A percentile compares a stretch with the other conserved stretches of the same genome.
Conservation (phyloP, 92 coral and sea anemone genomes). For the Heliopora coerulea region DNA sequence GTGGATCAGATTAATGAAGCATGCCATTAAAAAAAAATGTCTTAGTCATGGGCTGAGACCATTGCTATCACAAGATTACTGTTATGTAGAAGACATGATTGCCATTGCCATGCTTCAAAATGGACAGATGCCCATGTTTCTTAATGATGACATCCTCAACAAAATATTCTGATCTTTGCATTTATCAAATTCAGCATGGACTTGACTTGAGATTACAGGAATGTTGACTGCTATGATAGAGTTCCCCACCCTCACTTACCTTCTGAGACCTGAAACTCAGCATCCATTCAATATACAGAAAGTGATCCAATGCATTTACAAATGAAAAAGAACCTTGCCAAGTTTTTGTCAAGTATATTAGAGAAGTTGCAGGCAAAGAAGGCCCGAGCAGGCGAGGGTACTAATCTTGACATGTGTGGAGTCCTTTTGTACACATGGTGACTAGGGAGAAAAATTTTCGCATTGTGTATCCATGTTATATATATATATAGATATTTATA, state of each 20-base stretch:
- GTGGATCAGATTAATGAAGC: constrained; percentile 58
- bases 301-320: constrained; percentile 59
- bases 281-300: constrained; percentile 41
- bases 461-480: too few relatives aligned
- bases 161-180: constrained; percentile 56
- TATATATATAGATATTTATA: too few relatives aligned
- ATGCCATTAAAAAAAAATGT: constrained; percentile 41
- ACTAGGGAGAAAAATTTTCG: too few relatives aligned
- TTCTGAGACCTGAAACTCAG: constrained; percentile 58
- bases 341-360: constrained; percentile 54
- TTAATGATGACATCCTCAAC: constrained; percentile 47
- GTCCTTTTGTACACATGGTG: too few relatives aligned
- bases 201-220: constrained; percentile 54
- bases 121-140: constrained; percentile 54
- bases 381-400: too few relatives aligned
- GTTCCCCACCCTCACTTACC: constrained; percentile 51
- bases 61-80: constrained; percentile 48
- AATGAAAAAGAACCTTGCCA: constrained; percentile 55
- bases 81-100: constrained; percentile 52
- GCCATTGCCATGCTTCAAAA: constrained; percentile 58
- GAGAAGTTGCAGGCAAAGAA: constrained; percentile 69
- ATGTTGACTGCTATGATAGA: constrained; percentile 60
- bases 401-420: too few relatives aligned
- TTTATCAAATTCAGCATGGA: constrained; percentile 49
- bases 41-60: constrained; percentile 36